Conservation (phyloP, 2,797 vertebrate genomes). For the Crax fasciolata region DNA sequence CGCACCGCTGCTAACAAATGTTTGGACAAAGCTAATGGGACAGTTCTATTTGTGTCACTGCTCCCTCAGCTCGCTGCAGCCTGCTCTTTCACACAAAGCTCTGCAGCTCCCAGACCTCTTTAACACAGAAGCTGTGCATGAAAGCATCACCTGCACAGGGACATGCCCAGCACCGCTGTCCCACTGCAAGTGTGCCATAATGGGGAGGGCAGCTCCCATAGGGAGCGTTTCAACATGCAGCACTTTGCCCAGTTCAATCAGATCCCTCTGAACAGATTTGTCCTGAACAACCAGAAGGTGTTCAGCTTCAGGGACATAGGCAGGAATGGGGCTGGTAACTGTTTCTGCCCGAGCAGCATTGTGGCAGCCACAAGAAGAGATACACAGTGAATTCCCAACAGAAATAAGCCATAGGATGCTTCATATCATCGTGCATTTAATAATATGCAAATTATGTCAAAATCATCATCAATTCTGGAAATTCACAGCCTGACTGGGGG, state of each 20-base stretch:
- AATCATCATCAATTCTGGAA: not conserved
- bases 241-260: not conserved
- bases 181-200: rapidly evolving
- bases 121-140: not conserved
- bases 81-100: not conserved
- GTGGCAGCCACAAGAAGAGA: not conserved
- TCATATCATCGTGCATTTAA: not conserved
- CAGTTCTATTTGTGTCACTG: constrained; percentile 42
- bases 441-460: not conserved
- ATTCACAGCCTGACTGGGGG: not conserved
- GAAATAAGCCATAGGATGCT: not conserved
- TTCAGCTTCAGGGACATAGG: not conserved
- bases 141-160: not conserved
- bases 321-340: not conserved
- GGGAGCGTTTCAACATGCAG: not conserved
- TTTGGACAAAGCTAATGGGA: constrained; percentile 71
- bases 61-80: constrained; percentile 47
- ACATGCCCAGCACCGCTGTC: rapidly evolving
- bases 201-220: not conserved
- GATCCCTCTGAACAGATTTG: not conserved
- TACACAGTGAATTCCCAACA: not conserved
- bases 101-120: constrained; percentile 6
- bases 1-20: constrained; percentile 40
- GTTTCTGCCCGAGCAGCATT: not conserved
- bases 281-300: not conserved